phyloP scores from a whole-genome alignment of 2,797 vertebrate species.

The Schizopygopsis pylzovi region DNA sequence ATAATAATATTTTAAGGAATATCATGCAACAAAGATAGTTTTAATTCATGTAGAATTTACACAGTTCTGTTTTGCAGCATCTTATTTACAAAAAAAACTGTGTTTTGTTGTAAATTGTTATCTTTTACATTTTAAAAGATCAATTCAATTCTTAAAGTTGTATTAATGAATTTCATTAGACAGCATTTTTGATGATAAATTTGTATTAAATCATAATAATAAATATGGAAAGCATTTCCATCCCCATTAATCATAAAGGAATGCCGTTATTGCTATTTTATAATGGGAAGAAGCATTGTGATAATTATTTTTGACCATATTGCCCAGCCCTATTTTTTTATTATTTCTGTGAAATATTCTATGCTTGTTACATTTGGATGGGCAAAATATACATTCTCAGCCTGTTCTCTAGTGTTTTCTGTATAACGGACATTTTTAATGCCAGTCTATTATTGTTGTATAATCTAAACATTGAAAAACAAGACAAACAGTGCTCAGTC shows the following conservation, averaged over 20 bases:
- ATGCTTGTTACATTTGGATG: neutral
- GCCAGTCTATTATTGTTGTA: neutral
- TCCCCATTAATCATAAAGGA: neutral
- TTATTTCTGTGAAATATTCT: neutral
- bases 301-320: neutral
- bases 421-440: neutral
- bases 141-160: neutral
- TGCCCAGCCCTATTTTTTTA: neutral
- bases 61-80: neutral
- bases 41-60: neutral
- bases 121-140: neutral
- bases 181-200: neutral
- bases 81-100: neutral
- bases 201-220: neutral
- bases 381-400: neutral
- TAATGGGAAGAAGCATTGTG: neutral
- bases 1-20: neutral
- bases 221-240: neutral
- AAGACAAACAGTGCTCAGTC: neutral
- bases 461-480: neutral
- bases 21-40: neutral
- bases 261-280: neutral
- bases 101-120: neutral
- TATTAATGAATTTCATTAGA: neutral
- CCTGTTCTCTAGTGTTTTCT: neutral